Base-by-base conservation (phyloP, 2,888 invertebrate genomes). In the Apamea monoglypha region DNA sequence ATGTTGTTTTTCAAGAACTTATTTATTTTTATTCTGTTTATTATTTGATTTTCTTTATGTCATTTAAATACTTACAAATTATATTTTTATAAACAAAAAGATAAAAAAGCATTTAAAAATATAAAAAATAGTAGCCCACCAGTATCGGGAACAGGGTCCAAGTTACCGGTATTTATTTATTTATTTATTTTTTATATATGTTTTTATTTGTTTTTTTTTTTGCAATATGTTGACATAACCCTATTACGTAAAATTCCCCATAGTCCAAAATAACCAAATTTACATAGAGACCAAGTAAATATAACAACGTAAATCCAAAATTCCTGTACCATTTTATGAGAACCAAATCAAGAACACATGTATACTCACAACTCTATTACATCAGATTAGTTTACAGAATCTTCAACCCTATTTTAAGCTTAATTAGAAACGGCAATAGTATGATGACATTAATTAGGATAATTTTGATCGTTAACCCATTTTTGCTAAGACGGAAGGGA, bases 401-500 rank as follows among this genome's bases (percentile, higher is more conserved):
- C 82, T 75, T 87, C 71, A 74, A 18, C 71, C 91, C 92, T 94
- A 93, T 94, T 93, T 92, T 93, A 94, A 93, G 89, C 88, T 80
- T 79, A 84, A 89, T 90, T 90, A 90, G 90, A 89, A 87, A 86
- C 86, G 87, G 85, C 85, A 82, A 83, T 90, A 90, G 90, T 91
- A 90, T 92, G 91, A 91, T 92, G 92, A 91, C 91, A 93, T 94
- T 94, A 94, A 94, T 95, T 94, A 93, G 92, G 92, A 86, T 90
- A 91, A 91, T 93, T 94, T 91, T 92, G 93, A 94, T 95, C 94
- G 94, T 95, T 95, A 95, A 95, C 95, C 95, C 90, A 94, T 95
- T 96, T 94, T 86, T 83, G 40, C 76, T 78, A 68, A 81, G 74
- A 85, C 90, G 90, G 89, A 90, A 91, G 90, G 87, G 88, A 87